Base-by-base conservation (phyloP, 2,888 invertebrate species). In the Dione juno region DNA sequence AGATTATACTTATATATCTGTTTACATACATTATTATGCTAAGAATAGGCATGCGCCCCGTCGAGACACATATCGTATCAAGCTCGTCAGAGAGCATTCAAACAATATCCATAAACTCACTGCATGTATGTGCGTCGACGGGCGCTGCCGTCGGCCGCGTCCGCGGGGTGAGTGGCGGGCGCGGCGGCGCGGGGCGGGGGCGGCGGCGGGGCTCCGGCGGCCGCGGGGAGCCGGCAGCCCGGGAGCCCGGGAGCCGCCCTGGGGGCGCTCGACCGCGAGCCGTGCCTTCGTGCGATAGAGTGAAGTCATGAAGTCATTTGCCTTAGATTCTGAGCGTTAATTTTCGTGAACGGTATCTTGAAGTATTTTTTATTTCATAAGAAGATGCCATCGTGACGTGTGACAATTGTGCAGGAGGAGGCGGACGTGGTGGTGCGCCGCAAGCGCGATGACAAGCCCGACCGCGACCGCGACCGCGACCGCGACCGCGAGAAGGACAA, bases 351-450 rank as follows among this genome's bases (percentile, higher is more conserved):
- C 28, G 2, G 28, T 28, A 5, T 5, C 28, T 28, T 28, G 28
- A 28, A 28, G 5, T 28, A 28, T 28, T 28, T 2, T 28, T 2
- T 28, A 28, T 5, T 3, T 28, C 28, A 78, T 84, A 77, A 68
- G 79, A 79, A 74, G 85, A n/a, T n/a, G 35, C 21, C 41, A 35
- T 19, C 43, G 53, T 50, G 50, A 59, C 53, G 45, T 28, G 69
- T 50, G 57, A 14, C 50, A 43, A 72, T 81, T 81, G 80, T 77
- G 88, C 96, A 96, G 94, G 95, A 96, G 84, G 95, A 96, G 84
- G 95, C 95, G 74, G 95, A 95, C 75, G 94, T 94, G 78, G 89
- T 94, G 78, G 89, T 90, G 81, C 87, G 92, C 3, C 87, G 93
- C 78, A 94, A 94, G 92, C 89, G 93, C 63, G 86, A 88, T 79